Percentiles rank a stretch among this genome's conserved stretches.
These are phyloP conservation scores for Altica lythri DNA, from an alignment of 2,888 invertebrate genomes.

Conservation along the genomic window DNA sequence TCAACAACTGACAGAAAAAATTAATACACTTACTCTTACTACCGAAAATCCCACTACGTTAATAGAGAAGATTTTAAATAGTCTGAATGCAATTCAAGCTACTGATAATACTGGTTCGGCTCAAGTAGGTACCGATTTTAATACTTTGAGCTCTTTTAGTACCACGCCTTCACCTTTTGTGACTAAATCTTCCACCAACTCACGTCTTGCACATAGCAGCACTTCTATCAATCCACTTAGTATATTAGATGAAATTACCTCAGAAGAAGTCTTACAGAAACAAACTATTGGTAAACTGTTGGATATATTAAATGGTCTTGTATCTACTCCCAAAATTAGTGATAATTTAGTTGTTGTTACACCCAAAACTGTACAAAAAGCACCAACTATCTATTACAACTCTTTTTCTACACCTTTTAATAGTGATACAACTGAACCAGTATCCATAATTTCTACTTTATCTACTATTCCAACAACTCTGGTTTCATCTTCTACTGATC, in stretches of 20 bases:
- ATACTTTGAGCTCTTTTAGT: conserved; percentile 47
- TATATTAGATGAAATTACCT: conserved; percentile 50
- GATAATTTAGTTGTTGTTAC: conserved; percentile 50
- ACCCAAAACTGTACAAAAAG: conserved; percentile 44
- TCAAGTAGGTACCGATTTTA: conserved; percentile 54
- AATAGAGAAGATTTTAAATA: conserved; percentile 56
- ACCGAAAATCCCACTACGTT: conserved; percentile 56
- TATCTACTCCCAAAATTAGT: conserved; percentile 32
- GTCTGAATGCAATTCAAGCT: conserved; percentile 55
- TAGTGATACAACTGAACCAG: conserved; percentile 16
- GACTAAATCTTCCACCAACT: conserved; percentile 44
- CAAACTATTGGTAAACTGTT: conserved; percentile 52
- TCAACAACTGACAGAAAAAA: conserved; percentile 30
- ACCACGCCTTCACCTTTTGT: conserved; percentile 48
- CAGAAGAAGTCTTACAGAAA: conserved; percentile 51
- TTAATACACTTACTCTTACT: conserved; percentile 42
- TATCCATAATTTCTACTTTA: neutral
- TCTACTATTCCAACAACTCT: conserved; percentile 16
- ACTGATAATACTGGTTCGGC: conserved; percentile 45
- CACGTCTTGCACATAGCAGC: conserved; percentile 48
- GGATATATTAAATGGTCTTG: conserved; percentile 55
- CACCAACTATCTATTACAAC: conserved; percentile 8
- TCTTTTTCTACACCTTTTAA: conserved; percentile 19
- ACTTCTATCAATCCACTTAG: conserved; percentile 49
- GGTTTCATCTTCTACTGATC: conserved; percentile 14